Evolutionary conservation across 2,888 invertebrate species (phyloP).

Genomic region (Rhagium mordax): DNA sequence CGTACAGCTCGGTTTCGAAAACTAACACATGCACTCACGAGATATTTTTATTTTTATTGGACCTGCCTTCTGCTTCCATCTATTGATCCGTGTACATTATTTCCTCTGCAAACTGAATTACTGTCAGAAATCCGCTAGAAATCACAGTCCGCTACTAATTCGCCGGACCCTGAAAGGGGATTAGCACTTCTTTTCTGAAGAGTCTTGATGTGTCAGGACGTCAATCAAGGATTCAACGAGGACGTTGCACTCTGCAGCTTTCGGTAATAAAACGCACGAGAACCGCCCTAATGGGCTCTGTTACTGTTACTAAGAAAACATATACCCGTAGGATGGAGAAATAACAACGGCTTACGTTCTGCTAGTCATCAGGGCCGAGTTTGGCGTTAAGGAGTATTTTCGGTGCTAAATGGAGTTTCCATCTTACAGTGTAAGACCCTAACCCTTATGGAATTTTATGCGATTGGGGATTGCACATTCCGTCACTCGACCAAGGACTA

Average conservation of each 20-base stretch:
- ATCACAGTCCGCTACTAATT: neutral
- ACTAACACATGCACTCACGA: no score
- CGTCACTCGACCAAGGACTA: no score
- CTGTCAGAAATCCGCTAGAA: neutral
- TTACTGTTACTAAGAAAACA: neutral
- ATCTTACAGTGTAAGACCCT: no score
- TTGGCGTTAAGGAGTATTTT: neutral
- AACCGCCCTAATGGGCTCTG: neutral
- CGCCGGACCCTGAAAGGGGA: constrained; percentile 2
- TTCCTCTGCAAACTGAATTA: neutral
- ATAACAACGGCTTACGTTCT: neutral
- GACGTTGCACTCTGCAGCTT: constrained; percentile 1
- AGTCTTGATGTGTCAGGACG: neutral
- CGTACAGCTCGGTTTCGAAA: neutral
- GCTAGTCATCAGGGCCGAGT: neutral
- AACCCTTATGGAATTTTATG: no score
- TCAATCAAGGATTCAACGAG: constrained; percentile 5
- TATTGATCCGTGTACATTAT: neutral
- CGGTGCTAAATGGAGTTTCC: no score
- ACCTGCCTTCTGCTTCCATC: no score
- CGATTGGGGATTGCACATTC: no score
- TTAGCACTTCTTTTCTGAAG: neutral
- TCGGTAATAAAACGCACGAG: neutral
- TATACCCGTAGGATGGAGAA: constrained; percentile 3
- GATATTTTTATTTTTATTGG: no score